Conservation (phyloP, 1,140 invertebrate species). For the Laupala kohalensis region DNA sequence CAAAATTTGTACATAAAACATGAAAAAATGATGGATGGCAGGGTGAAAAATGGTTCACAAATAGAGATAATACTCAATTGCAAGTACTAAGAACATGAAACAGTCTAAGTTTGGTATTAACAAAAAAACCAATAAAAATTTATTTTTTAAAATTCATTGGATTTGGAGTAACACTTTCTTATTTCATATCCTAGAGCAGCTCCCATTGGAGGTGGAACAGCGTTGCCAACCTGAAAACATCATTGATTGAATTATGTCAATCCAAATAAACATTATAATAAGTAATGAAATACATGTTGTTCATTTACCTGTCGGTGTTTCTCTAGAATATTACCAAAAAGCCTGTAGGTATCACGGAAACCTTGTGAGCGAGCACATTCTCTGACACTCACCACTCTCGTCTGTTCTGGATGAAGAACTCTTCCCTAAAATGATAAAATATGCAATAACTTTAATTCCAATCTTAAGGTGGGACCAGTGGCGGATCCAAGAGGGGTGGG, state of each 20-base stretch:
- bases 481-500: too few relatives aligned
- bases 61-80: too few relatives aligned
- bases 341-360: slow-evolving; percentile 66
- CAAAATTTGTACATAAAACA: too few relatives aligned
- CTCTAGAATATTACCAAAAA: slow-evolving; percentile 61
- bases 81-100: too few relatives aligned
- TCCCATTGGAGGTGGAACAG: slow-evolving; percentile 71
- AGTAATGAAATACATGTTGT: not conserved
- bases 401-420: slow-evolving; percentile 70
- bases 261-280: not conserved
- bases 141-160: not conserved
- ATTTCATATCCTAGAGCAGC: slow-evolving; percentile 63
- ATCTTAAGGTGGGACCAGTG: too few relatives aligned
- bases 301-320: slow-evolving; percentile 63
- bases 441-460: too few relatives aligned
- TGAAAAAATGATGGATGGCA: too few relatives aligned
- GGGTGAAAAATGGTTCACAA: too few relatives aligned
- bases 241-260: not conserved
- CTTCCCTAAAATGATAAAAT: slow-evolving; percentile 33
- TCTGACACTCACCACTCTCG: slow-evolving; percentile 67
- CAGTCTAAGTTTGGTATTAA: too few relatives aligned
- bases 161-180: slow-evolving; percentile 28
- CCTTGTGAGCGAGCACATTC: slow-evolving; percentile 81
- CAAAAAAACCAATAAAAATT: not conserved
- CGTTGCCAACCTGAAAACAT: slow-evolving; percentile 55